phyloP scores from a whole-genome alignment of 2,797 vertebrate genomes.

The Intellagama lesueurii region DNA sequence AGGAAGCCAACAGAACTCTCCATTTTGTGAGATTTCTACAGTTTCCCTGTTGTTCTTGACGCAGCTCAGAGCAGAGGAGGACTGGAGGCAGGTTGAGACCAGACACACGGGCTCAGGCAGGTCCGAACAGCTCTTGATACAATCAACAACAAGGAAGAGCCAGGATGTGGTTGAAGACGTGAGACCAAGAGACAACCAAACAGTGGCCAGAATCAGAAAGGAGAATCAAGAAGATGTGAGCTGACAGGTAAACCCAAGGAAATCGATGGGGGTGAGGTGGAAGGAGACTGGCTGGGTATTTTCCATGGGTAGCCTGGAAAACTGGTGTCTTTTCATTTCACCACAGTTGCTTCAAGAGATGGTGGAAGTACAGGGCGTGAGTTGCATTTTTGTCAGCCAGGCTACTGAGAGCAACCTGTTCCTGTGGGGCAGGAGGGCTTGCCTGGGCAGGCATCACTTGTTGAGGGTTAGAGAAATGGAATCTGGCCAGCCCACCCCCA shows the following conservation, averaged over 20 bases:
- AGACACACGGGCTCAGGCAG: constrained; percentile 13
- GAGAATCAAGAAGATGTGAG: constrained; percentile 10
- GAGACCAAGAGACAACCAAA: not conserved
- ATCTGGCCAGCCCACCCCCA: not conserved
- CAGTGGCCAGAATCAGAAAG: not conserved
- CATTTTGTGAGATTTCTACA: not conserved
- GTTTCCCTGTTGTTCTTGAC: not conserved
- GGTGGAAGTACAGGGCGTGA: not conserved
- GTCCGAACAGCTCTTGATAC: constrained; percentile 18
- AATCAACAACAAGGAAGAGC: constrained; percentile 23
- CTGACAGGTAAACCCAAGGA: constrained; percentile 24
- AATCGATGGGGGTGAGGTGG: not conserved
- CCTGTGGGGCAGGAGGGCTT: not conserved
- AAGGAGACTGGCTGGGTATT: not conserved
- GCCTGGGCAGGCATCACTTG: not conserved
- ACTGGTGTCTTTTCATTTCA: not conserved
- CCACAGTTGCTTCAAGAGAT: not conserved
- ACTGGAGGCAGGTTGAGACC: constrained; percentile 25
- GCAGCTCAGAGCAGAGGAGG: constrained; percentile 2
- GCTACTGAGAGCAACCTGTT: not conserved
- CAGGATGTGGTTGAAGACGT: not conserved
- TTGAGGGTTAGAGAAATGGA: not conserved
- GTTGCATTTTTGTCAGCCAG: not conserved
- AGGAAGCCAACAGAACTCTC: not conserved
- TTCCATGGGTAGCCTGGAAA: not conserved